These are phyloP conservation scores for Phrynocephalus vlangalii DNA, from an alignment of 2,797 vertebrate species.

Conservation along the genomic window DNA sequence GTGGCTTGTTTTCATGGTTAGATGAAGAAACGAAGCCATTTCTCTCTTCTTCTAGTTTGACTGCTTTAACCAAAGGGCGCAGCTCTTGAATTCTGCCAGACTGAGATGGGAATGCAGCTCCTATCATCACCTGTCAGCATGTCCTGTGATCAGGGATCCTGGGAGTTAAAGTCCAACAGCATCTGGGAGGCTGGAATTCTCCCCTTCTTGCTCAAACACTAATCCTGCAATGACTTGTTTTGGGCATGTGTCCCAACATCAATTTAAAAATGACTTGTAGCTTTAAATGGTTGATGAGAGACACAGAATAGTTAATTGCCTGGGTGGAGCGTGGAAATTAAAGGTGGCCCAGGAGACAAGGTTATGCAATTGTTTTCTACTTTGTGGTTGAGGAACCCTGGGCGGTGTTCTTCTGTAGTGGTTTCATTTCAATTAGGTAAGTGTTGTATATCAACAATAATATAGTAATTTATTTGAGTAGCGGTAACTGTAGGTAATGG, in stretches of 20 bases:
- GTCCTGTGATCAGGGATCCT: background rate
- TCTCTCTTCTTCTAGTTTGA: too few species aligned
- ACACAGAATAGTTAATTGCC: background rate
- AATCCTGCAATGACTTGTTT: background rate
- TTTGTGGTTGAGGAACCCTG: background rate
- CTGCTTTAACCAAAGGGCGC: too few species aligned
- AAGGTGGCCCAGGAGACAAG: background rate
- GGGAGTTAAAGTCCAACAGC: background rate
- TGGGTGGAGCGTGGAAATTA: conserved; percentile 1
- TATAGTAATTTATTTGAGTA: background rate
- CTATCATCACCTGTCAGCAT: background rate
- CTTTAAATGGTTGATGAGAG: conserved; percentile 11
- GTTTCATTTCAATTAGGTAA: conserved; percentile 9
- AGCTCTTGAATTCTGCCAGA: too few species aligned
- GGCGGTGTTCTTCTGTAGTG: background rate
- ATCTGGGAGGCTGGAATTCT: background rate
- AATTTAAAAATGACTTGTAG: background rate
- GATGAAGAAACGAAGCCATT: too few species aligned
- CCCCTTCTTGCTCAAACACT: background rate
- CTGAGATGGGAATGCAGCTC: too few species aligned
- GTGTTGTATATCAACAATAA: background rate
- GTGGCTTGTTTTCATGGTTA: too few species aligned
- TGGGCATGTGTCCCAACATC: background rate
- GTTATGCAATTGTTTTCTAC: background rate
- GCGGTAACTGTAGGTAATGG: background rate